Evolutionary conservation across 2,888 invertebrate genomes (phyloP).

Genomic region (Ophioninae sp.): DNA sequence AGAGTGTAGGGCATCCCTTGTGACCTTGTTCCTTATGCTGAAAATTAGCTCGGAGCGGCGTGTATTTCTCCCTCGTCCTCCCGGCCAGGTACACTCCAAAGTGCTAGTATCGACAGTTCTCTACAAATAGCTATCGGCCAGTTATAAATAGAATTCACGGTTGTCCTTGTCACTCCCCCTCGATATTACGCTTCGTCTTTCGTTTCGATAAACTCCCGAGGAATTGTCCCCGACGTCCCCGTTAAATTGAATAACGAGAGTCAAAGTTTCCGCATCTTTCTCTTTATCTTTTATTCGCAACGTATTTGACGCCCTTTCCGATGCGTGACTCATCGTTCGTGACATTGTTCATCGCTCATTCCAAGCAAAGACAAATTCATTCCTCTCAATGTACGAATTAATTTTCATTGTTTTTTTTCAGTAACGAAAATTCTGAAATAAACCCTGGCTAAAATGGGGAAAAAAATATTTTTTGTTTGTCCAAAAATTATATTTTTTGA

Average conservation of each 20-base stretch:
- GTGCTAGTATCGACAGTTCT: constrained; percentile 52
- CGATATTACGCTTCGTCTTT: constrained; percentile 47
- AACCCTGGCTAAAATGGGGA: neutral
- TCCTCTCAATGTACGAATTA: neutral
- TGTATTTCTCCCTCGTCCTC: constrained; percentile 17
- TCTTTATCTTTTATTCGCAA: constrained; percentile 15
- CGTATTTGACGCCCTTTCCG: constrained; percentile 3
- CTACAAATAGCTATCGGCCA: constrained; percentile 58
- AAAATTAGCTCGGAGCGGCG: constrained; percentile 13
- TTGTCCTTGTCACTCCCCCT: constrained; percentile 42
- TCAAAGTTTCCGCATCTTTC: constrained; percentile 42
- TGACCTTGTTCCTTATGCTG: constrained; percentile 41
- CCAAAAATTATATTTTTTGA: neutral
- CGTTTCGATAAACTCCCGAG: constrained; percentile 50
- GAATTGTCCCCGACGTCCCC: constrained; percentile 39
- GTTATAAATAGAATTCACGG: constrained; percentile 55
- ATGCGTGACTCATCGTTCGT: constrained; percentile 3
- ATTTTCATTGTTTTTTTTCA: neutral
- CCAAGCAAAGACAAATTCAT: neutral
- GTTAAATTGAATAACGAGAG: constrained; percentile 47
- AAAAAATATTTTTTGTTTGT: neutral
- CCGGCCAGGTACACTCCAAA: constrained; percentile 37
- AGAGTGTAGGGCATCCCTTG: neutral
- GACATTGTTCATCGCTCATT: constrained; percentile 9
- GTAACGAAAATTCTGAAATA: neutral